Base-by-base conservation (phyloP, 1,140 invertebrate genomes). In the Drosophila sucinea region DNA sequence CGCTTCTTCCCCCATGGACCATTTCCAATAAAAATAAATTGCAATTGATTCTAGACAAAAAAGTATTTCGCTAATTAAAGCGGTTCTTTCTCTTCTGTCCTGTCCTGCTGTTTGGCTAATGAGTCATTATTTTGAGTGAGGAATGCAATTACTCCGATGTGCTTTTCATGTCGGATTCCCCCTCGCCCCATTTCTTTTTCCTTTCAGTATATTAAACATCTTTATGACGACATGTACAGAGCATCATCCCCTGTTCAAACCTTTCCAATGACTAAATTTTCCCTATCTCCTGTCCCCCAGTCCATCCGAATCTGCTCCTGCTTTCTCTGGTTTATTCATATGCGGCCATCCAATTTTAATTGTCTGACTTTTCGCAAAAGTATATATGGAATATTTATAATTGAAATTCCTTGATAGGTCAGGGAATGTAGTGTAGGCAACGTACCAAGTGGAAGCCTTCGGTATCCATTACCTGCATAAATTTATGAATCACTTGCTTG, bases 111-210 rank as follows among this genome's bases (percentile, higher is more conserved):
- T 3, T 30, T 23, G 33, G 72, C 65, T 69, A 81, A 81, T 73
- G 79, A 66, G 78, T 41, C 74, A 81, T 77, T 81, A 77, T 54
- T 73, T 81, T 81, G 73, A 77, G 73, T 81, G 79, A 67, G 69
- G 73, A 81, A 81, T 69, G 69, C 79, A 81, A 81, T 81, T 77
- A 81, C 79, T 64, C 57, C 47, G 54, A 41, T 47, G 38, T 54
- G 17, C 60, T 67, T 65, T 77, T 72, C 62, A 65, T 17, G 23
- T 8, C 17, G 29, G 7, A 6, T 41, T 11, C 29, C 7, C 27
- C 6, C 32, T 27, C 11, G 11, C 7, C 33, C 10, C 3, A 23
- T 41, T 35, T 25, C 3, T 17, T 25, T 1, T 60, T 35, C 11
- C 4, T 35, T 58, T 35, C 5, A 58, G 56, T 58, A 17, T 35